These are phyloP conservation scores for Prolemur simus DNA, from an alignment of 2,113 vertebrate genomes.

Conservation along the genomic window DNA sequence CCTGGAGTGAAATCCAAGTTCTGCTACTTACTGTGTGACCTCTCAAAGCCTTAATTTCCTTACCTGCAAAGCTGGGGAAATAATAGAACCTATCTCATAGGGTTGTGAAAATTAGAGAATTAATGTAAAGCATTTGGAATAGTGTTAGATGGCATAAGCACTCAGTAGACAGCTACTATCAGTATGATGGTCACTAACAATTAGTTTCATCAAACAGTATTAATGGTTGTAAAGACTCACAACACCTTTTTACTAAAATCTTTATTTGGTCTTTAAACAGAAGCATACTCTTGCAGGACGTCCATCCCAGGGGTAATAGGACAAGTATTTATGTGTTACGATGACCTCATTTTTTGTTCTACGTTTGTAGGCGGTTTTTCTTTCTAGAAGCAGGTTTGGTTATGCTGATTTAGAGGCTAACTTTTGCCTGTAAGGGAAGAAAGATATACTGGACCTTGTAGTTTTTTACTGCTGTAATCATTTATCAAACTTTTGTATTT, in stretches of 20 bases:
- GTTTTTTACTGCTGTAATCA: neutral
- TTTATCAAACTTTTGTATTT: neutral
- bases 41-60: neutral
- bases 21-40: neutral
- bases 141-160: neutral
- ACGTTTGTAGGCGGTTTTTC: neutral
- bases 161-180: neutral
- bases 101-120: neutral
- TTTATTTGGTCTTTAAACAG: conserved; percentile 51
- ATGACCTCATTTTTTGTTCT: neutral
- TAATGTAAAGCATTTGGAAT: neutral
- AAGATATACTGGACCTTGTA: neutral
- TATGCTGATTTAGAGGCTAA: neutral
- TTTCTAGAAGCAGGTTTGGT: conserved; percentile 12
- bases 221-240: neutral
- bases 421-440: conserved; percentile 53
- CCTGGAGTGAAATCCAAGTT: neutral
- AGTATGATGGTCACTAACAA: neutral
- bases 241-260: neutral
- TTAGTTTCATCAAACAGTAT: neutral
- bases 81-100: neutral
- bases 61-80: neutral
- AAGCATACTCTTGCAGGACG: neutral
- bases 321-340: neutral
- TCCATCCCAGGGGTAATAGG: neutral